phyloP scores from a whole-genome alignment of 1,140 invertebrate genomes.

The Drosophila busckii region DNA sequence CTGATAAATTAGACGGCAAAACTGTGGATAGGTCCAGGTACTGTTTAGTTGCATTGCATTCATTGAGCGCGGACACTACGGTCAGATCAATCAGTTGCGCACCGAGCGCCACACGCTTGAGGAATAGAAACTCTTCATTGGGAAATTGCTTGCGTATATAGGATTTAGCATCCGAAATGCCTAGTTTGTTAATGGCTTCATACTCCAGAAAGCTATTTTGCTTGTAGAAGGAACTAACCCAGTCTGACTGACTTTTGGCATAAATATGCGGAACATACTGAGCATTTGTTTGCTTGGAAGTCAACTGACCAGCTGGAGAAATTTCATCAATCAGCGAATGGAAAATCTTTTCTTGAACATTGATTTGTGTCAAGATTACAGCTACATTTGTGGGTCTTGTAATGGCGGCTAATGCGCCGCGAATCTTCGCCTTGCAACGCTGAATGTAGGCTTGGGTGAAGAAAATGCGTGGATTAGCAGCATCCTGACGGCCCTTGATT shows the following conservation, averaged over 20 bases:
- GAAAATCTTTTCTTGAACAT: constrained; percentile 91
- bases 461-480: constrained; percentile 88
- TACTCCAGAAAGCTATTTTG: constrained; percentile 98
- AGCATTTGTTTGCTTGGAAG: constrained; percentile 87
- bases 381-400: constrained; percentile 90
- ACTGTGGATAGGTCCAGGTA: constrained; percentile 90
- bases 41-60: constrained; percentile 86
- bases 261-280: constrained; percentile 94
- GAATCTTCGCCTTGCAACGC: constrained; percentile 90
- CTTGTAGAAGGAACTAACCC: constrained; percentile 94
- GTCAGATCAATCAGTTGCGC: constrained; percentile 67
- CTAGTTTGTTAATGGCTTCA: constrained; percentile 91
- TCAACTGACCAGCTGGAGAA: constrained; percentile 87
- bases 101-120: constrained; percentile 89
- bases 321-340: constrained; percentile 85
- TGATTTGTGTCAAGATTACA: constrained; percentile 89
- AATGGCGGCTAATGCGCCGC: constrained; percentile 91
- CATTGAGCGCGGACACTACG: constrained; percentile 86
- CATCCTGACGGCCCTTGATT: constrained; percentile 91
- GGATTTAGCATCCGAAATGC: constrained; percentile 90
- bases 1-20: constrained; percentile 89
- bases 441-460: constrained; percentile 94
- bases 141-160: constrained; percentile 90
- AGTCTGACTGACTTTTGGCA: constrained; percentile 91
- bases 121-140: constrained; percentile 85